A percentile compares a stretch with the other conserved stretches of the same genome.
These are phyloP conservation scores for Echiichthys vipera DNA, from an alignment of 2,797 vertebrate genomes.

Conservation along the genomic window DNA sequence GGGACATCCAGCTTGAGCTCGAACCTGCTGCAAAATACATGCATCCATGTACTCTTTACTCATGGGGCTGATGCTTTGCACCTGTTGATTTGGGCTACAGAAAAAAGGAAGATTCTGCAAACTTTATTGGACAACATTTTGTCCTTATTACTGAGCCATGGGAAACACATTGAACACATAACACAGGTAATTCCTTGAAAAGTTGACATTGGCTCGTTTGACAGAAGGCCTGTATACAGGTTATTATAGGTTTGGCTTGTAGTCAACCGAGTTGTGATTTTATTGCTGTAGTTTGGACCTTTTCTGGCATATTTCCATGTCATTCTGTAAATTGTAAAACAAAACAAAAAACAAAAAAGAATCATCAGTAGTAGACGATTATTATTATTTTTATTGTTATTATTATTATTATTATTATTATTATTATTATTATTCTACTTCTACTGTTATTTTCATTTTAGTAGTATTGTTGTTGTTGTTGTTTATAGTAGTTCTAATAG, in stretches of 20 bases:
- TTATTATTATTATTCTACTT: neutral
- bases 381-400: neutral
- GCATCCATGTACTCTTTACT: slow-evolving; percentile 18
- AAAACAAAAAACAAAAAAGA: neutral
- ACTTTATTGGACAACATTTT: slow-evolving; percentile 65
- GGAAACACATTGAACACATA: slow-evolving; percentile 72
- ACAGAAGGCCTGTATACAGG: neutral
- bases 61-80: slow-evolving; percentile 17
- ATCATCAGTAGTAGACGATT: neutral
- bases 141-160: slow-evolving; percentile 57
- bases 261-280: neutral
- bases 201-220: neutral
- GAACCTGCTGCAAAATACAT: slow-evolving; percentile 36
- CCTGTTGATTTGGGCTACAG: slow-evolving; percentile 17
- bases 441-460: neutral
- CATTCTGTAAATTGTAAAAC: neutral
- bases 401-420: neutral
- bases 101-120: slow-evolving; percentile 27
- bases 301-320: neutral
- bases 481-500: neutral
- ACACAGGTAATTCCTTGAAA: slow-evolving; percentile 71
- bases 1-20: slow-evolving; percentile 32
- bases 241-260: neutral
- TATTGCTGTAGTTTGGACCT: neutral
- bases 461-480: neutral